A percentile compares a stretch with the other conserved stretches of the same genome.
Conservation (phyloP, 1,140 invertebrate genomes). For the Drosophila bifasciata region DNA sequence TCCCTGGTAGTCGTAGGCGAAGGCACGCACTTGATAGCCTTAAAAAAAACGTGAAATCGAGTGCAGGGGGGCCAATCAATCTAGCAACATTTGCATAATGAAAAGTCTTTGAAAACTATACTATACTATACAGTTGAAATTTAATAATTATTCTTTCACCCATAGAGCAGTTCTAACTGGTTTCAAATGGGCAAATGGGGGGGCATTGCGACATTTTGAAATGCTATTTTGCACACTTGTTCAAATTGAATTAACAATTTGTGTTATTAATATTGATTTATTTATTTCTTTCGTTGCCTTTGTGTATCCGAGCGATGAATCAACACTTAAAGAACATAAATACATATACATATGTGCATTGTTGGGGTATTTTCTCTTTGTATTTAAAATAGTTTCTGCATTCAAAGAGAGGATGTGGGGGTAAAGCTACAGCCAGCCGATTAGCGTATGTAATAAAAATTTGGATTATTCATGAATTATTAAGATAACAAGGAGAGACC, state of each 20-base stretch:
- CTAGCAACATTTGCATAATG: neutral
- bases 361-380: neutral
- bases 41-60: slow-evolving; percentile 8
- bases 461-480: no score
- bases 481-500: no score
- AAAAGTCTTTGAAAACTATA: neutral
- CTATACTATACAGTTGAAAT: slow-evolving; percentile 16
- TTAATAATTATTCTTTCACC: neutral
- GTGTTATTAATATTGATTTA: slow-evolving; percentile 52
- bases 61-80: neutral
- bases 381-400: no score
- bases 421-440: no score
- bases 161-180: slow-evolving; percentile 35
- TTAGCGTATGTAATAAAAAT: no score
- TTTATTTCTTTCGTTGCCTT: neutral
- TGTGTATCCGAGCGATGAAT: slow-evolving; percentile 33
- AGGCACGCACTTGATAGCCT: slow-evolving; percentile 24
- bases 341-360: neutral
- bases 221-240: slow-evolving; percentile 52
- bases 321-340: slow-evolving; percentile 9
- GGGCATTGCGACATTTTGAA: slow-evolving; percentile 47
- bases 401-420: no score
- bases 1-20: slow-evolving; percentile 33
- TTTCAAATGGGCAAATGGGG: slow-evolving; percentile 10
- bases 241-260: slow-evolving; percentile 73